Percentiles rank a stretch among this genome's conserved stretches.
These are phyloP conservation scores for Chalcosyrphus nemorum DNA, from an alignment of 2,888 invertebrate genomes.

Conservation along the genomic window DNA sequence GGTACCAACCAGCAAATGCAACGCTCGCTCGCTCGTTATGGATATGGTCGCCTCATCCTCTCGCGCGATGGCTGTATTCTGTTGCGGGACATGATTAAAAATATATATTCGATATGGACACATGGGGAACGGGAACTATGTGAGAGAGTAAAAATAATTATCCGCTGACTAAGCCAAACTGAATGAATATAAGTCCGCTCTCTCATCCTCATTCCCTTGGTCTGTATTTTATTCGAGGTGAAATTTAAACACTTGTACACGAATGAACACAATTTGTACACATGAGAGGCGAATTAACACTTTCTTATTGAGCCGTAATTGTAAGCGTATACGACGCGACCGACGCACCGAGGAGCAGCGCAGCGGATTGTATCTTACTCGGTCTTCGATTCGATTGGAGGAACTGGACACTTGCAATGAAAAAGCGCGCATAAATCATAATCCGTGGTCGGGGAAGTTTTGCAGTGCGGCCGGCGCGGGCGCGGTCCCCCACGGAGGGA, in stretches of 20 bases:
- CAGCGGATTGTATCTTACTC: conserved; percentile 23
- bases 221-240: too few relatives aligned
- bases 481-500: conserved; percentile 71
- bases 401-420: conserved; percentile 61
- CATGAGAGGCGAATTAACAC: conserved; percentile 73
- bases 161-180: conserved; percentile 67
- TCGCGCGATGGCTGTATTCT: conserved; percentile 27
- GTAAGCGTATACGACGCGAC: conserved; percentile 36
- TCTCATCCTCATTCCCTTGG: too few relatives aligned
- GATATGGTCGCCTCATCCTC: conserved; percentile 39
- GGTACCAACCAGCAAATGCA: conserved; percentile 68
- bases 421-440: conserved; percentile 69
- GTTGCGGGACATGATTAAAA: conserved; percentile 70
- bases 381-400: too few relatives aligned
- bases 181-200: conserved; percentile 39
- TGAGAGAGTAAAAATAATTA: conserved; percentile 61
- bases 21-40: conserved; percentile 62
- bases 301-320: conserved; percentile 73
- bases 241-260: conserved; percentile 72
- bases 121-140: conserved; percentile 62
- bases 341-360: conserved; percentile 25
- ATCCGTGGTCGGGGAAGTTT: conserved; percentile 42
- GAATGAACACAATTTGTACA: conserved; percentile 73
- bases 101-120: conserved; percentile 55
- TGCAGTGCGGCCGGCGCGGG: not conserved